Evolutionary conservation across 2,888 invertebrate species (phyloP).

Genomic region (Trachelus troglodyta): DNA sequence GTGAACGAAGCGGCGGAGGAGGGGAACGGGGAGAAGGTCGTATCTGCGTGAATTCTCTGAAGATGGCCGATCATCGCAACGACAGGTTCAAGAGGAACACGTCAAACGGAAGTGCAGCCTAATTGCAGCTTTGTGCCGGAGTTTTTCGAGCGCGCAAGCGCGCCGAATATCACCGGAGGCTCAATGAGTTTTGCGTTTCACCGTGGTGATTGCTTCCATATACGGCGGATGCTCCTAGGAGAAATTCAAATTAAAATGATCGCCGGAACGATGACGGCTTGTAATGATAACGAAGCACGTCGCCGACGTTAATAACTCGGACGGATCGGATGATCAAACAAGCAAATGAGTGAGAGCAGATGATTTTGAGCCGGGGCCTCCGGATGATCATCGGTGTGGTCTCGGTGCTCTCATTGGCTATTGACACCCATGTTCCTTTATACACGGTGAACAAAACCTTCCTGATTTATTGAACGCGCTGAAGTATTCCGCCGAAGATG

Average conservation of each 20-base stretch:
- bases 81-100: background rate
- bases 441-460: background rate
- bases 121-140: background rate
- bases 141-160: background rate
- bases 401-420: background rate
- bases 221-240: constrained; percentile 33
- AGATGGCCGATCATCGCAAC: background rate
- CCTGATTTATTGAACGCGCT: background rate
- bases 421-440: background rate
- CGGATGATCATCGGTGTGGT: background rate
- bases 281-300: constrained; percentile 44
- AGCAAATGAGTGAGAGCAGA: background rate
- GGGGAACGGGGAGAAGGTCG: constrained; percentile 8
- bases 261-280: constrained; percentile 21
- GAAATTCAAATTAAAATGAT: constrained; percentile 44
- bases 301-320: constrained; percentile 41
- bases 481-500: background rate
- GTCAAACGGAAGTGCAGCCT: constrained; percentile 11
- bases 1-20: constrained; percentile 18
- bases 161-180: constrained; percentile 2
- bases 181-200: constrained; percentile 6
- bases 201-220: constrained; percentile 47
- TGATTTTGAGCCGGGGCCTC: background rate
- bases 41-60: background rate
- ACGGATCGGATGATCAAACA: constrained; percentile 26